Evolutionary conservation across 2,888 invertebrate genomes (phyloP), one percentile per base, ranked within the genome.

Genomic region (Leptothorax acervorum): DNA sequence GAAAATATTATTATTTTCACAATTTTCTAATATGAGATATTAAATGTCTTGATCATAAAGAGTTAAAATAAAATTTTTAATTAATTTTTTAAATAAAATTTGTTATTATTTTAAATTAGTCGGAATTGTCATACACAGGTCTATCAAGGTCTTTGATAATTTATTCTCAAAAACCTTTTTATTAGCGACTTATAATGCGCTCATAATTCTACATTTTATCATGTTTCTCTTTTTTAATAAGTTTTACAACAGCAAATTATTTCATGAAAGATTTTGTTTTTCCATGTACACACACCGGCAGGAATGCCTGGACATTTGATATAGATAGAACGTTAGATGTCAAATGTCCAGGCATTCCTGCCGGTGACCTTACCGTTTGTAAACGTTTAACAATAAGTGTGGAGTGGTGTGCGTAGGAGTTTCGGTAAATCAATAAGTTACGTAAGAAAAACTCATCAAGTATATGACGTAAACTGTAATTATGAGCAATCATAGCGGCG

Each of bases 401-500:
- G 15, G 15, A 53, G 8, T n/a, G 18, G 0, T 28, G 6, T 23
- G 11, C 3, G 15, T 9, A 39, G 9, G 3, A 23, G 23, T 35
- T 55, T 71, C n/a, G 31, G 6, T 28, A 39, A 76, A 66, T 66
- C 51, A 28, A 51, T 48, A 60, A 39, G 15, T 48, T 75, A 65
- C 35, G 18, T 75, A 55, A 63, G 53, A 55, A 68, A 53, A 78
- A 68, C 39, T 53, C 23, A 66, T 68, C 31, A 78, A 28, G 39
- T 31, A 60, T 39, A 63, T 48, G 23, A 71, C 23, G 12, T 57
- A 71, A 79, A 18, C 18, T 53, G 55, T 57, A 71, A 71, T 71
- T 79, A 71, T 71, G 71, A 60, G 71, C 48, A 79, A 79, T 57
- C 79, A 57, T 31, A 57, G 45, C 75, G 11, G 51, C 71, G 71